Base-by-base conservation (phyloP, 2,797 vertebrate genomes). In the Cephalopachus bancanus region DNA sequence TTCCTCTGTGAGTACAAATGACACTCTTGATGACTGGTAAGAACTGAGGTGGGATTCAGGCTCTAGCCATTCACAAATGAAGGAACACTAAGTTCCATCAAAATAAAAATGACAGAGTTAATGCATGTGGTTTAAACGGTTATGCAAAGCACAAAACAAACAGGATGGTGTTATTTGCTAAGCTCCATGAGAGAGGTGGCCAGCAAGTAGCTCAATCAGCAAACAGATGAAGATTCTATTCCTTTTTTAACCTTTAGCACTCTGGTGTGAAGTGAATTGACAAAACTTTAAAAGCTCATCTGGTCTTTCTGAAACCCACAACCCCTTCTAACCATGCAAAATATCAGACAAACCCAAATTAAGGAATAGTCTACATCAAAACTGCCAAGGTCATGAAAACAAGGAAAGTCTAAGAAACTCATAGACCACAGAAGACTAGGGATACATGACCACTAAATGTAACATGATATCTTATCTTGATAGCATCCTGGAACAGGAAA, bases 71-170 rank as follows among this genome's bases (percentile, higher is more conserved):
- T 16, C 30, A 62, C 57, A 94, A 83, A 60, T 57, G 69, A 89
- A 92, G 53, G 79, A 87, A 95, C 93, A 81, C 19, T 2, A 79
- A 59, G 91, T 96, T 91, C 91, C 78, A 33, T 10, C 55, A 14
- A 55, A 30, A 83, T 51, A 37, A 59, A 93, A 94, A 78, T 26
- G 89, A n/a, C 71, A 57, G 57, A 65, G 53, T 85, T 84, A n/a
- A 28, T 28, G 72, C 80, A 28, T 59, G 30, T 49, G 51, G 60
- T 59, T 83, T 90, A 65, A 74, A 30, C 2, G 22, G 65, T 95
- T 96, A 83, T 83, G 90, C 67, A 96, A 97, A 97, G 24, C 24
- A 3, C 75, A 95, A 60, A 96, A 67, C 88, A 89, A 96, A 95
- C 59, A 95, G 20, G 60, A 79, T 95, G 49, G n/a, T 51, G 53